Evolutionary conservation across 2,888 invertebrate genomes (phyloP).

Genomic region (Pocota personata): DNA sequence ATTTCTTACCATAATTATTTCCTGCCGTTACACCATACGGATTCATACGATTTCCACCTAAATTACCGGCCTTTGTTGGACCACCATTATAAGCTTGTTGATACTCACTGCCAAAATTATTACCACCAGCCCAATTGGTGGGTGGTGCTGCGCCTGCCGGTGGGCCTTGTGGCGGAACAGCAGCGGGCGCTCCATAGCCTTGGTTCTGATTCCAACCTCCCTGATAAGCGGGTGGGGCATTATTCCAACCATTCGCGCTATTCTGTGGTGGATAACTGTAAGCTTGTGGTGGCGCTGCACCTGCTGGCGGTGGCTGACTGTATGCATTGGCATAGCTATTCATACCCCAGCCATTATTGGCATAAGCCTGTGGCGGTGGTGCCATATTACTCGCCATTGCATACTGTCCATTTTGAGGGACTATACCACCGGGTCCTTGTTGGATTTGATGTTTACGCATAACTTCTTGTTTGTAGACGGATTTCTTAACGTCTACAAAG

Average conservation of each 20-base stretch:
- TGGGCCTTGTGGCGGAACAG: constrained; percentile 75
- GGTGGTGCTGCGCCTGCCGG: constrained; percentile 70
- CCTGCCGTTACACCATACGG: constrained; percentile 82
- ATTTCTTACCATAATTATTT: constrained; percentile 78
- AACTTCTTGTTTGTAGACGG: constrained; percentile 78
- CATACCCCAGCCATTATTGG: constrained; percentile 76
- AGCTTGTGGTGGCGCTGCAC: constrained; percentile 70
- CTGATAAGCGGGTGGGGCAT: constrained; percentile 76
- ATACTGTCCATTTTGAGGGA: constrained; percentile 73
- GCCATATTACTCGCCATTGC: constrained; percentile 59
- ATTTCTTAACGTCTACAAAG: constrained; percentile 80
- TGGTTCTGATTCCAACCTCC: constrained; percentile 67
- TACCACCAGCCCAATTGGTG: constrained; percentile 68
- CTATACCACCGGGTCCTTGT: constrained; percentile 81
- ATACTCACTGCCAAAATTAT: constrained; percentile 86
- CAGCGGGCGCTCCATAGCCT: constrained; percentile 76
- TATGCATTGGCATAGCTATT: constrained; percentile 77
- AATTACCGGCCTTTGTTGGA: constrained; percentile 89
- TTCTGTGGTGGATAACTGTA: constrained; percentile 69
- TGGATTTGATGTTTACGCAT: constrained; percentile 76
- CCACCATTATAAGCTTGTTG: constrained; percentile 93
- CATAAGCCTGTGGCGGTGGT: constrained; percentile 74
- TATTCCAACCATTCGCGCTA: constrained; percentile 73
- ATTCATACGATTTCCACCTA: constrained; percentile 88
- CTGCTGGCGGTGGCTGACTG: constrained; percentile 76